Base-by-base conservation (phyloP, 2,888 invertebrate species). In the Amphipoea oculea region DNA sequence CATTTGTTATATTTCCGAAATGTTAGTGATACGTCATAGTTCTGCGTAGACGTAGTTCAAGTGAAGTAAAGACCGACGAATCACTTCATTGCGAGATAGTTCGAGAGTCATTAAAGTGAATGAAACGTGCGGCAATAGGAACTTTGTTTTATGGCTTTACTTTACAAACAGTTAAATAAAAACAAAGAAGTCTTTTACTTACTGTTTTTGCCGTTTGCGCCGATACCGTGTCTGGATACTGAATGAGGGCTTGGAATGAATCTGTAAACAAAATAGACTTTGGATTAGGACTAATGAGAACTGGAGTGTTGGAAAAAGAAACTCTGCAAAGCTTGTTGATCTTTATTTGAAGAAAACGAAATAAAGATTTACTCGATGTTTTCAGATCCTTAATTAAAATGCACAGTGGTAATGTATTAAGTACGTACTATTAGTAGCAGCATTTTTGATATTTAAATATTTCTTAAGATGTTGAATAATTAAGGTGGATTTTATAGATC, bases 241-340 rank as follows among this genome's bases (percentile, higher is more conserved):
- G 99, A 96, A 99, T 99, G 94, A 99, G 98, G 88, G 99, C 99
- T 98, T 99, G 99, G 98, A 99, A 99, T 97, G 99, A 98, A 97
- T 98, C 99, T 99, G 98, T 89, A 97, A 97, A 94, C 93, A 94
- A 94, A 94, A 93, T 83, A 80, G 79, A 86, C 67, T 76, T 78
- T 57, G 83, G 80, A 85, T 84, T 84, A 88, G 82, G 78, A 82
- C 81, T 85, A 81, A 86, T 81, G 81, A 88, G 78, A 88, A 79
- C 67, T 70, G 70, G 78, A 87, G 76, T 79, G 82, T 72, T 86
- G 83, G 82, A 87, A 76, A 85, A 88, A 83, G 81, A 80, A 86
- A 83, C 70, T 82, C 68, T 60, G 66, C 63, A 73, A 76, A 78
- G 74, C 54, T 74, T 70, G 79, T 88, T 86, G 87, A 81, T 84